Base-by-base conservation (phyloP, 2,888 invertebrate genomes). In the Papilio protenor region DNA sequence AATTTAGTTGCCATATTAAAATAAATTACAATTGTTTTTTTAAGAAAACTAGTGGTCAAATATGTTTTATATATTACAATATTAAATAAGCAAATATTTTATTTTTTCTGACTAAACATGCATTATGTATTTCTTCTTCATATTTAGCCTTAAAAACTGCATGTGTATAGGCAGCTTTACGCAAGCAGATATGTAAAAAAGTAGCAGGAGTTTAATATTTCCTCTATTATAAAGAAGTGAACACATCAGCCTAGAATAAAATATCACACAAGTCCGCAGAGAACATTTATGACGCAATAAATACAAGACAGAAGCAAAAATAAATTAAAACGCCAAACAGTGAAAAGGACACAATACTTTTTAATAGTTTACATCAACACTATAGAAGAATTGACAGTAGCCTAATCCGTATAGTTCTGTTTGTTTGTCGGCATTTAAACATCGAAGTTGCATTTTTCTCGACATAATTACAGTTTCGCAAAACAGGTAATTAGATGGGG, bases 401-500 rank as follows among this genome's bases (percentile, higher is more conserved):
- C 88, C 78, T 79, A 81, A 75, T 82, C 83, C 82, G 80, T 80
- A 82, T 80, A 82, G 77, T 79, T 83, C 85, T 87, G 86, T 88
- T 85, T 85, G 84, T 85, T 82, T 81, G 89, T 88, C 91, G 93
- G 92, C 86, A 87, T 84, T 90, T 81, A 84, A 85, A 89, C 83
- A 87, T 86, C 83, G 87, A 88, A 88, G 85, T 86, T 87, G 82
- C 85, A 88, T 91, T 90, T 90, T 90, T 84, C 80, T 77, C 59
- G 55, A 73, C 82, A 84, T 91, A 90, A 92, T 92, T 93, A 90
- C 84, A 86, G 86, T 87, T 90, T 92, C 87, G 87, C 87, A 90
- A 92, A 93, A 92, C 92, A 93, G 94, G 91, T 94, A 93, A 94
- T 94, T 93, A 94, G 81, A 81, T 85, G 80, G 84, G 89, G 91